Percentiles rank a stretch among this genome's conserved stretches.
Conservation (phyloP, 2,797 vertebrate genomes). For the Falco berigora region DNA sequence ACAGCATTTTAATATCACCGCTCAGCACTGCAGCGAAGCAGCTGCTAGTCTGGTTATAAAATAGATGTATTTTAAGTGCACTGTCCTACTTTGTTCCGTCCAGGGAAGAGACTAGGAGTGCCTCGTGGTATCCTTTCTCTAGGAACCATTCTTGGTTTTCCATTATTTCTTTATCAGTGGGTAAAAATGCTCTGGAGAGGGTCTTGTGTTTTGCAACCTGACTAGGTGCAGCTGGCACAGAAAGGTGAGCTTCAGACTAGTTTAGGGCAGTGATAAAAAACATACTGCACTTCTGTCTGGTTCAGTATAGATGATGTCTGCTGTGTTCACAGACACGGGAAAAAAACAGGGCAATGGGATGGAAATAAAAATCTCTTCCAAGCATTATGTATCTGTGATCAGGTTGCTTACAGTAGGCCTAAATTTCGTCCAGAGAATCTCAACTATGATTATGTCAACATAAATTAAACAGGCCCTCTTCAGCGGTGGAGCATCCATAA, state of each 20-base stretch:
- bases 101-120: neutral
- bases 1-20: neutral
- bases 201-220: neutral
- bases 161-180: neutral
- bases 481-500: neutral
- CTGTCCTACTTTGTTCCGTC: neutral
- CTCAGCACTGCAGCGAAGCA: neutral
- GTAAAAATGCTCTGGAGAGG: neutral
- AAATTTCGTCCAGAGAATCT: neutral
- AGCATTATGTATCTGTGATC: neutral
- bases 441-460: neutral
- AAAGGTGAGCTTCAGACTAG: neutral
- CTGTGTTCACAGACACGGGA: neutral
- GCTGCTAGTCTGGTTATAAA: neutral
- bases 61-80: neutral
- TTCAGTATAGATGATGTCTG: neutral
- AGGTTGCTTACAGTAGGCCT: neutral
- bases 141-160: neutral
- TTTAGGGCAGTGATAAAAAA: neutral
- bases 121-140: neutral
- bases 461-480: neutral
- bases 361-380: neutral
- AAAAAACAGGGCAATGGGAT: fast-evolving
- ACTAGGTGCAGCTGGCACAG: neutral
- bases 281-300: neutral